Evolutionary conservation across 2,113 vertebrate genomes (phyloP).

Genomic region (Pseudopipra pipra): DNA sequence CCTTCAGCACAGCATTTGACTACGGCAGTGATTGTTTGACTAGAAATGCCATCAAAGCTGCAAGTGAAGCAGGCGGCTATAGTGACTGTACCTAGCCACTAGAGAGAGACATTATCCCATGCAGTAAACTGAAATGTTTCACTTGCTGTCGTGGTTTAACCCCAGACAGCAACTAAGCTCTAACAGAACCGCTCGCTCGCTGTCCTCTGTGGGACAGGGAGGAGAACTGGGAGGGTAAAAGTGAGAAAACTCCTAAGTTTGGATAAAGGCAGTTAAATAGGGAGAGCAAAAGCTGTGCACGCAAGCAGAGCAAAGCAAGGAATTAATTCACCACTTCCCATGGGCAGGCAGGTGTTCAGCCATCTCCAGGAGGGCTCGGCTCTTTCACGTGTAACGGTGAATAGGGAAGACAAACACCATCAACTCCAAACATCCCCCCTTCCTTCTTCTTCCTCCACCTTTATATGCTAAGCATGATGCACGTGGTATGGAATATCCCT

Average conservation of each 20-base stretch:
- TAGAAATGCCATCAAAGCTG: neutral
- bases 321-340: neutral
- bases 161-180: neutral
- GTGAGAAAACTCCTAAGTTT: neutral
- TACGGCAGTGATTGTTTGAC: neutral
- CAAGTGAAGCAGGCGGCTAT: neutral
- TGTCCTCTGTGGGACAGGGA: neutral
- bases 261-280: neutral
- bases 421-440: neutral
- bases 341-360: neutral
- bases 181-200: neutral
- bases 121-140: constrained; percentile 24
- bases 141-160: neutral
- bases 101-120: constrained; percentile 67
- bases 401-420: neutral
- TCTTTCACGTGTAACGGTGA: neutral
- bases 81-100: constrained; percentile 64
- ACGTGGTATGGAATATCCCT: neutral
- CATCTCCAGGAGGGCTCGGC: neutral
- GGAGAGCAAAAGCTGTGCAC: neutral
- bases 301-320: neutral
- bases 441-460: neutral
- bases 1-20: neutral
- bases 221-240: neutral
- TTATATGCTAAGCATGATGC: neutral